Evolutionary conservation across 2,113 vertebrate genomes (phyloP), one percentile per base, ranked within the genome.

Genomic region (Cyprinodon brontotheroides): DNA sequence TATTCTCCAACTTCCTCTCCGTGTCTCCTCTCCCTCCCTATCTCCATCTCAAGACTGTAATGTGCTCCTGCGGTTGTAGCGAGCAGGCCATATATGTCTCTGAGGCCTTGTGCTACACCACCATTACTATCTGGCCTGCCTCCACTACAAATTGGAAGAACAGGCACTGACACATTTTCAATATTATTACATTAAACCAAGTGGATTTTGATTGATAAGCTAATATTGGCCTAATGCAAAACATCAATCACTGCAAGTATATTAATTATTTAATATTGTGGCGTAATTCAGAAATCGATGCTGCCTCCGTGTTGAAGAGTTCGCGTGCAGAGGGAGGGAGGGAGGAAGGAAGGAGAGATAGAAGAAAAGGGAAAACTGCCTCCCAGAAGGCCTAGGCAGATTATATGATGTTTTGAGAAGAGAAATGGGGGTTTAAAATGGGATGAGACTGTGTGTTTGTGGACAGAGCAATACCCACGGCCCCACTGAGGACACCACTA

Each of bases 251-350:
- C 92, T 94, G 97, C 96, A 94, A 98, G 97, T 99, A 97, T 99
- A 99, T 99, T 98, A 99, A 99, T 99, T 99, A 99, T 99, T 99
- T 98, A 99, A 99, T 98, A 99, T 98, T 95, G 95, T 96, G 95
- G 95, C 93, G 96, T 99, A 99, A 99, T 98, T 97, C 96, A 97
- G 95, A 96, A 96, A 98, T 99, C 97, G 83, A 98, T 99, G 96
- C 83, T 61, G 87, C 84, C 73, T 82, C 82, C 79, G 84, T 50
- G 75, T 83, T 85, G 86, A 90, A 88, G 87, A 84, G 84, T 78
- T 72, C 57, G 81, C 71, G 82, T 75, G 77, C 9, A 70, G 86
- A 80, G 79, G 78, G 79, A 86, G 80, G 72, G 80, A 86, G 84
- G 41, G 75, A 80, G 45, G 69, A 77, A 61, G 45, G 69, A 77